These are phyloP conservation scores for Atlantisia rogersi DNA, from an alignment of 2,113 vertebrate species.

Conservation along the genomic window DNA sequence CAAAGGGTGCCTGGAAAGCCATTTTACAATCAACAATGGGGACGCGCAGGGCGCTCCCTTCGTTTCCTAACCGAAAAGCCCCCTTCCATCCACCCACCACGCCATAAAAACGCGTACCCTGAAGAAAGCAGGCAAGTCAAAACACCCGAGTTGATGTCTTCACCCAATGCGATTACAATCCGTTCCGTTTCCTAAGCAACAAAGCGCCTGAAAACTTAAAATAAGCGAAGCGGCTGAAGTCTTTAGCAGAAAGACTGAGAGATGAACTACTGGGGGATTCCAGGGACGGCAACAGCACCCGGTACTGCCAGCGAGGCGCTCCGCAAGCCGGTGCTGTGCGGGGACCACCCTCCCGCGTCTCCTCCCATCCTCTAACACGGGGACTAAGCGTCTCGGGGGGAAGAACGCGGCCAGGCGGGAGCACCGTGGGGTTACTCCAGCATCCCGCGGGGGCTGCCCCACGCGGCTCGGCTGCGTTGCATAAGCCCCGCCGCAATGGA, in stretches of 20 bases:
- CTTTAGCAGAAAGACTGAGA: not conserved
- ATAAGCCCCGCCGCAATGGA: constrained; percentile 25
- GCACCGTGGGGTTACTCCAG: not conserved
- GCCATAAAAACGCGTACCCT: not conserved
- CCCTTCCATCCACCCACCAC: not conserved
- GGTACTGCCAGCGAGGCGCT: not conserved
- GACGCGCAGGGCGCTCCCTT: accelerated
- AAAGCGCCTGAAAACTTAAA: not conserved
- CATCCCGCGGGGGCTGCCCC: not conserved
- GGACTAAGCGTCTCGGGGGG: not conserved
- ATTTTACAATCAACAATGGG: not conserved
- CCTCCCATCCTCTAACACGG: not conserved
- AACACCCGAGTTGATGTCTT: accelerated
- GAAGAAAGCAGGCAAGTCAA: not conserved
- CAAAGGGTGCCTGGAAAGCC: not conserved
- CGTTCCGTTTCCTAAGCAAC: accelerated
- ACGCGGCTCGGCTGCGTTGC: not conserved
- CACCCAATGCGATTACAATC: not conserved
- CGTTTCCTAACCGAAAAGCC: not conserved
- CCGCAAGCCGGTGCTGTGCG: not conserved
- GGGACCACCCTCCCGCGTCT: accelerated
- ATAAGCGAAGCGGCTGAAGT: not conserved
- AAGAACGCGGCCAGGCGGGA: not conserved
- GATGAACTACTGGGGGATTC: not conserved
- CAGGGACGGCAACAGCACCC: not conserved